Evolutionary conservation across 2,888 invertebrate genomes (phyloP).

Genomic region (Polia nebulosa): DNA sequence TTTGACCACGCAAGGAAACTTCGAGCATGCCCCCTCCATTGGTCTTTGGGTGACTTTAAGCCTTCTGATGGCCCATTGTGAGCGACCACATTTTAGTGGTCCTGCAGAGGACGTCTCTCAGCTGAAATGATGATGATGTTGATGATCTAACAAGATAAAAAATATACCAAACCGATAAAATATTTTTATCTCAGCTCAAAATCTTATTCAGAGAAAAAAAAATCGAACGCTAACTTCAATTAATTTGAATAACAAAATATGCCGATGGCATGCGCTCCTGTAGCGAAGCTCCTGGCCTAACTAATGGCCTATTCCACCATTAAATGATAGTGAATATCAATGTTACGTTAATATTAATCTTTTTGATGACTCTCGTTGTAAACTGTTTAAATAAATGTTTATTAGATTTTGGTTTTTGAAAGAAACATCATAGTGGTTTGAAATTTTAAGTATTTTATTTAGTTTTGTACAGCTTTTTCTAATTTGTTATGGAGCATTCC

Average conservation of each 20-base stretch:
- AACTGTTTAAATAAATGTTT: conserved; percentile 58
- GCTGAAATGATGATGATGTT: background rate
- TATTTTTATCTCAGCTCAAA: background rate
- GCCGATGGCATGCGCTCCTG: conserved; percentile 40
- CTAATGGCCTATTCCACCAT: conserved; percentile 58
- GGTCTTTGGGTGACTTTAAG: no score
- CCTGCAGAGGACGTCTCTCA: no score
- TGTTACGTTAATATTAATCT: conserved; percentile 61
- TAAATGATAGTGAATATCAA: conserved; percentile 62
- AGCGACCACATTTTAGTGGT: no score
- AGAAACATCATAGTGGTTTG: conserved; percentile 1
- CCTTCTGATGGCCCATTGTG: no score
- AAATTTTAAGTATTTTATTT: background rate
- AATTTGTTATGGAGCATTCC: no score
- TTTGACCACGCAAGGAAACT: no score
- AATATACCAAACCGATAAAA: no score
- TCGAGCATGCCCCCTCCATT: no score
- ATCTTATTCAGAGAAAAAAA: background rate
- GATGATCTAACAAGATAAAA: no score
- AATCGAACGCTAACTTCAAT: conserved; percentile 46
- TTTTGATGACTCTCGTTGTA: conserved; percentile 26
- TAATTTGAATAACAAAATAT: conserved; percentile 59
- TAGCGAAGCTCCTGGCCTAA: conserved; percentile 56
- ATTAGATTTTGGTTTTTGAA: conserved; percentile 41
- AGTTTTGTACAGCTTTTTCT: no score